Conservation (phyloP, 2,797 vertebrate genomes). For the Darevskia mixta region DNA sequence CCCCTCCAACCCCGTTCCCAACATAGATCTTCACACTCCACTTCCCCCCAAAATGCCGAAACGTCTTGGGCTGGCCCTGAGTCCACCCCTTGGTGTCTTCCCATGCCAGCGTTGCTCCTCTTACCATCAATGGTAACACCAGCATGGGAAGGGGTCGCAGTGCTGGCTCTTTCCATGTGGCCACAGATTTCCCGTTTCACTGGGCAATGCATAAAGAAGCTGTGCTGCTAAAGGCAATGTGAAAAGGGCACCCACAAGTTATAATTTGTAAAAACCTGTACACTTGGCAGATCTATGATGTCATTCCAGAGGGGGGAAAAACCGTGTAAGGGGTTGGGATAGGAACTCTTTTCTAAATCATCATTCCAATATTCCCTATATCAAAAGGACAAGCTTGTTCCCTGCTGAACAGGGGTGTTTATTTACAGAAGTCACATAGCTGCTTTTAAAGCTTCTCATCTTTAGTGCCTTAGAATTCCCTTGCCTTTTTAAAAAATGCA, state of each 20-base stretch:
- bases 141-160: not conserved
- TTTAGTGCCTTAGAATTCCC: constrained; percentile 21
- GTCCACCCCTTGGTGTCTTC: not conserved
- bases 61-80: no score
- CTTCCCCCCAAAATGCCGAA: no score
- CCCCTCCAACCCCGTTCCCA: no score
- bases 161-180: not conserved
- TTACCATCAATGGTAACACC: not conserved
- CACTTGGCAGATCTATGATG: not conserved
- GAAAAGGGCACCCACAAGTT: not conserved
- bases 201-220: not conserved
- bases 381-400: constrained; percentile 18
- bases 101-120: not conserved
- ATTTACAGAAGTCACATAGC: not conserved
- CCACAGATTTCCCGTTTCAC: not conserved
- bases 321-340: not conserved
- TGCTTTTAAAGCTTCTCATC: constrained; percentile 42
- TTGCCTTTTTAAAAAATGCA: constrained; percentile 35
- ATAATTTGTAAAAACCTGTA: not conserved
- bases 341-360: not conserved
- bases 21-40: no score
- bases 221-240: not conserved
- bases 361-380: not conserved
- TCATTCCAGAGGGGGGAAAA: not conserved
- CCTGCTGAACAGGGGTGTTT: constrained; percentile 7